Base-by-base conservation (phyloP, 2,113 vertebrate genomes). In the Cyprinodon brontotheroides region DNA sequence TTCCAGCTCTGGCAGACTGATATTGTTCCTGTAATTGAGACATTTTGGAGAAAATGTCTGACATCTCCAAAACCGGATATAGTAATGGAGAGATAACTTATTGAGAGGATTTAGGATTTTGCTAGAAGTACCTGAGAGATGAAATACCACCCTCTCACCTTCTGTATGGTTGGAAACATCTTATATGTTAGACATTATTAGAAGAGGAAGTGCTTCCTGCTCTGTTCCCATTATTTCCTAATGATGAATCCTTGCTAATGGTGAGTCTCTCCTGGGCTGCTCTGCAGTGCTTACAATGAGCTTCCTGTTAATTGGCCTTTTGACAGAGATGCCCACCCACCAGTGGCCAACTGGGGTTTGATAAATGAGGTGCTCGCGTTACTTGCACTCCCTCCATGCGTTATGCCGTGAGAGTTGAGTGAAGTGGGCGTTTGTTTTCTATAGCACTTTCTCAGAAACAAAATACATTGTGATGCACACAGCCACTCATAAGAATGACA, bases 261-360 rank as follows among this genome's bases (percentile, higher is more conserved):
- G 87, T 48, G 60, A 53, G 62, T 74, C 76, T 87, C 82, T 87
- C 80, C 80, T 70, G 89, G 59, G 85, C 60, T 74, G 82, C 87
- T 78, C 86, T 45, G 50, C 59, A 73, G 60, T 72, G 75, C 78
- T 89, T 84, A 80, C 90, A 78, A 86, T 89, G 81, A 86, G 86
- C 75, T 86, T 71, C 88, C 87, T 87, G 91, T 89, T 92, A 93
- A 93, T 91, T 93, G 91, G 88, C 90, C 88, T 81, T 91, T 89
- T 88, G 92, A 92, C 90, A 87, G 85, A 83, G 89, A 90, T 83
- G 86, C 90, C 90, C 89, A 90, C 90, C 91, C 91, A 90, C 87
- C 3, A 75, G 38, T 69, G 82, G 83, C 87, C 88, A 87, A 89
- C 84, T 81, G 89, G 89, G 89, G 85, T 84, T 89, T 92, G 86